phyloP scores from a whole-genome alignment of 2,797 vertebrate species.

The Argentina silus region DNA sequence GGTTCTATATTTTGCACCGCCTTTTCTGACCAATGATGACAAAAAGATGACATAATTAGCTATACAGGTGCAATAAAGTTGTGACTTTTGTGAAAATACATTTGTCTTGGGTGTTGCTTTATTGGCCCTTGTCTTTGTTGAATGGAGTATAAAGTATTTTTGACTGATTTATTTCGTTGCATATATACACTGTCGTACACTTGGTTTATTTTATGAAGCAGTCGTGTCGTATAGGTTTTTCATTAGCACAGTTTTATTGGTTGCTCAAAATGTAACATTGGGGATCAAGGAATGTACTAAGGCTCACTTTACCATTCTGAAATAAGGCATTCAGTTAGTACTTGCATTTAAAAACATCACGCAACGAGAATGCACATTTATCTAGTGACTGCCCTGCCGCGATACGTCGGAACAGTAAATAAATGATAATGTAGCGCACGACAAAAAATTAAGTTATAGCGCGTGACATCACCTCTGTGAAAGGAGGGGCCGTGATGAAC shows the following conservation, averaged over 20 bases:
- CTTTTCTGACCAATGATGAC: slow-evolving; percentile 76
- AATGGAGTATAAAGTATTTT: no score
- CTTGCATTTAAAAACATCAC: no score
- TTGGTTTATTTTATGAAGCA: no score
- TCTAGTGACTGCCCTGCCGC: neutral
- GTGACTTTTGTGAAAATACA: slow-evolving; percentile 73
- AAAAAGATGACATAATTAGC: slow-evolving; percentile 60
- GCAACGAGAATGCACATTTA: neutral
- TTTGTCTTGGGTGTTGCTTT: no score
- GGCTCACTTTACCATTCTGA: no score
- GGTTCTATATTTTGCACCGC: slow-evolving; percentile 73
- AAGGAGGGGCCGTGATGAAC: slow-evolving; percentile 17
- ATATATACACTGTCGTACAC: no score
- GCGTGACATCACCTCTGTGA: slow-evolving; percentile 34
- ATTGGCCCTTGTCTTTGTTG: no score
- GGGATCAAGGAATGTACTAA: no score
- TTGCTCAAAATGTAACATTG: neutral
- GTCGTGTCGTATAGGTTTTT: no score
- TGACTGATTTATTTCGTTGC: no score
- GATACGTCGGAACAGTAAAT: neutral
- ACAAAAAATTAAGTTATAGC: neutral
- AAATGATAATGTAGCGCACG: neutral
- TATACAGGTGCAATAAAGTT: slow-evolving; percentile 84
- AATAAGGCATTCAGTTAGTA: no score
- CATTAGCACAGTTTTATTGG: no score